Conservation (phyloP, 2,797 vertebrate genomes). For the Clarias platycephalus region DNA sequence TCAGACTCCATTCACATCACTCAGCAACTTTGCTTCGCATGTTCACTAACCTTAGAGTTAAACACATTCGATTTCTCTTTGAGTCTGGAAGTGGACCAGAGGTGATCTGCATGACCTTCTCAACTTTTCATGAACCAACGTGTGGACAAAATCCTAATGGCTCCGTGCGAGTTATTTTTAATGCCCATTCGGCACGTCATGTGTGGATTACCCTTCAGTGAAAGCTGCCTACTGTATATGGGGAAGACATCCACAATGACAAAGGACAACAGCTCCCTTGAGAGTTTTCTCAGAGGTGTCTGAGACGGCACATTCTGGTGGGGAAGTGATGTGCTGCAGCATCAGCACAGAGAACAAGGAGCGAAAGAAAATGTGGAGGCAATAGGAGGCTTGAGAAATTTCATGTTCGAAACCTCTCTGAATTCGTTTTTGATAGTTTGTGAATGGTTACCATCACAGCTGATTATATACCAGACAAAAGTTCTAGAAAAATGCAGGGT, state of each 20-base stretch:
- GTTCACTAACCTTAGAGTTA: too few relatives aligned
- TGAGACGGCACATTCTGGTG: conserved; percentile 23
- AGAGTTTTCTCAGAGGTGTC: conserved; percentile 47
- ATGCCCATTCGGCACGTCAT: conserved; percentile 40
- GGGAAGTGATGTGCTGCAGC: conserved; percentile 32
- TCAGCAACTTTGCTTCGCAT: neutral
- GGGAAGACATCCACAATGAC: conserved; percentile 52
- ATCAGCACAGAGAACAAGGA: neutral
- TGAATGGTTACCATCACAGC: neutral
- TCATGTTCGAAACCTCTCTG: neutral
- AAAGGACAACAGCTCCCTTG: conserved; percentile 59
- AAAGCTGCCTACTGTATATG: conserved; percentile 58
- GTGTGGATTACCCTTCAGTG: conserved; percentile 48
- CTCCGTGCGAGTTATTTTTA: conserved; percentile 49
- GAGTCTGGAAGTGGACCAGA: neutral
- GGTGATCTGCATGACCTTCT: conserved; percentile 6
- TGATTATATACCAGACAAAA: neutral
- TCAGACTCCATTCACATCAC: neutral
- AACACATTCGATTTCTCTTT: neutral
- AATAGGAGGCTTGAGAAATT: neutral
- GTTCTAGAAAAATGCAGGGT: too few relatives aligned
- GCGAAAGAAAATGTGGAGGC: conserved; percentile 16
- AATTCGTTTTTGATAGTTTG: neutral
- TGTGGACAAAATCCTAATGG: conserved; percentile 35
- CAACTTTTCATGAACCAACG: conserved; percentile 36